These are phyloP conservation scores for Sus scrofa DNA, from an alignment of 2,113 vertebrate genomes.

Conservation along the genomic window DNA sequence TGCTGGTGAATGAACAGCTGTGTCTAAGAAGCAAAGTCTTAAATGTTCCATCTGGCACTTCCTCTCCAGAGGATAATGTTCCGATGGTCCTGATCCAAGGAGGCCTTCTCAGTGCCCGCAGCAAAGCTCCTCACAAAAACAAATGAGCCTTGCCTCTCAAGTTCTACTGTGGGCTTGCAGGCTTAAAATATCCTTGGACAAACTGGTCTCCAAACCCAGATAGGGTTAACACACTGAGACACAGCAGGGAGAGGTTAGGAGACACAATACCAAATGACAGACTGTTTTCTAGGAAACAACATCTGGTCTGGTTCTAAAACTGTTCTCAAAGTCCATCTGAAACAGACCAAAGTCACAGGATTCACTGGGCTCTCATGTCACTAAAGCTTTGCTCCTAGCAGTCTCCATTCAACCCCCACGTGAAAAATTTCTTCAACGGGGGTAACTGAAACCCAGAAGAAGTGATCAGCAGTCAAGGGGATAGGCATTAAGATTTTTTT, in stretches of 20 bases:
- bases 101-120: not conserved
- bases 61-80: not conserved
- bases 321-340: not conserved
- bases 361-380: not conserved
- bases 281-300: not conserved
- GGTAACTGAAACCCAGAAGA: slow-evolving; percentile 15
- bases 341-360: not conserved
- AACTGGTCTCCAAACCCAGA: not conserved
- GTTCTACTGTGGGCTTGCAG: not conserved
- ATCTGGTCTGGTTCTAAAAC: not conserved
- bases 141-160: not conserved
- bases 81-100: not conserved
- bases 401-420: not conserved
- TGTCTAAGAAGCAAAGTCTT: slow-evolving; percentile 11
- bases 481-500: not conserved
- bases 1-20: not conserved
- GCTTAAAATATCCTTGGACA: not conserved
- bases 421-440: not conserved
- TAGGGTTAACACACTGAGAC: not conserved
- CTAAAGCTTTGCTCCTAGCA: not conserved
- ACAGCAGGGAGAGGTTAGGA: too few relatives aligned
- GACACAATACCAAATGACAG: not conserved
- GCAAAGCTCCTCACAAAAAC: not conserved
- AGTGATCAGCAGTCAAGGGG: not conserved
- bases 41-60: not conserved